Evolutionary conservation across 2,888 invertebrate species (phyloP), one percentile per base, ranked within the genome.

Genomic region (Caradrina kadenii): DNA sequence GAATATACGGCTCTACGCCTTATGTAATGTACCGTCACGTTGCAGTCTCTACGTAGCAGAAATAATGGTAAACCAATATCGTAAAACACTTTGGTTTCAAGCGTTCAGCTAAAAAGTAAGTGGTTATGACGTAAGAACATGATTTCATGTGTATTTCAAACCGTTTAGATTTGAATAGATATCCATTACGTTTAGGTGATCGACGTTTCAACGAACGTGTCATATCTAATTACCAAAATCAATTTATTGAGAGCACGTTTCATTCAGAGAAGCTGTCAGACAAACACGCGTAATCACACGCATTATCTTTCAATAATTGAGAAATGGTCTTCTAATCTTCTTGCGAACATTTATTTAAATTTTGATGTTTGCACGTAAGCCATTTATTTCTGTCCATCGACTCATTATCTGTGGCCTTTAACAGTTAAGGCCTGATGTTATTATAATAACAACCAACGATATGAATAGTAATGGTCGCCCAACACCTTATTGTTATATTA

Each of bases 171-270:
- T 61, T 45, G 22, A 66, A 70, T 55, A 65, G 58, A 67, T 71
- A 58, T 45, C 52, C 62, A 70, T 68, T 49, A 58, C 60, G 48
- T 68, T 55, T 60, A 55, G 65, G 63, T 72, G 65, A 67, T 60
- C 49, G 31, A 61, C 49, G 64, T 70, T 71, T 65, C 49, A 77
- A 76, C 76, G 81, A 76, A 86, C 88, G 90, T 90, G 89, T 85
- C 83, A 70, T 86, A 89, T 90, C 87, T 81, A 75, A 86, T 79
- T 81, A 81, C 76, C 78, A 67, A 86, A 85, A 81, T 80, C 68
- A 72, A 62, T 73, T 82, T 84, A 87, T 89, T 87, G 85, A 83
- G 63, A 66, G 70, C 85, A 85, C 83, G 85, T 85, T 68, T 81
- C 56, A 64, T 77, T 78, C 63, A 74, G 69, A 82, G 73, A 80